These are phyloP conservation scores for Cyanoderma ruficeps DNA, from an alignment of 2,113 vertebrate genomes.

Conservation along the genomic window DNA sequence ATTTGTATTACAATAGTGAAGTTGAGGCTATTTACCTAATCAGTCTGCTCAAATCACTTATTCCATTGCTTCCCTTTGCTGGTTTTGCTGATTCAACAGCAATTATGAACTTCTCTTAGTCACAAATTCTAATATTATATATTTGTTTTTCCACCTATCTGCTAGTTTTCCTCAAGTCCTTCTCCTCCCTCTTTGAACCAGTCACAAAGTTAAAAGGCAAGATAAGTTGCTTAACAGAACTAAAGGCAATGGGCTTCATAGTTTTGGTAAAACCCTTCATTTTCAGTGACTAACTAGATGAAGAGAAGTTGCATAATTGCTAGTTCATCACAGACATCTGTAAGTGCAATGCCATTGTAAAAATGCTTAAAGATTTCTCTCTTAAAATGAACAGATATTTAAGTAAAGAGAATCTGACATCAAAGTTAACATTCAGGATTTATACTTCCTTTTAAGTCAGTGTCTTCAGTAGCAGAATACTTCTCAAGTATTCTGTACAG, in stretches of 20 bases:
- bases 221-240: not conserved
- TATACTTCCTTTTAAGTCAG: not conserved
- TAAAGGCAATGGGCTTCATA: not conserved
- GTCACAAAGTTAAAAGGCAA: not conserved
- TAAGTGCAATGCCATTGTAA: not conserved
- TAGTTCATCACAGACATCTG: not conserved
- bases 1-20: not conserved
- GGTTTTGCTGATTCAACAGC: not conserved
- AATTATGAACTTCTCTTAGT: not conserved
- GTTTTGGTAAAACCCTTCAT: not conserved
- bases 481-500: not conserved
- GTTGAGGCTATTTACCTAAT: not conserved
- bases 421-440: not conserved
- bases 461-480: not conserved
- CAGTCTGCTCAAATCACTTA: not conserved
- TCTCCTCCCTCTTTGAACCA: not conserved
- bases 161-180: not conserved
- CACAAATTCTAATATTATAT: not conserved
- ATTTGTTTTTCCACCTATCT: not conserved
- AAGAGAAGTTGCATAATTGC: not conserved
- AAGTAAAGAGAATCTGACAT: not conserved
- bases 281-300: not conserved
- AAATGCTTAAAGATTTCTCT: not conserved
- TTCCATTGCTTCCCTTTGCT: not conserved
- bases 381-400: not conserved